Base-by-base conservation (phyloP, 23 tunicate genomes). In the Aplidium turbinatum region DNA sequence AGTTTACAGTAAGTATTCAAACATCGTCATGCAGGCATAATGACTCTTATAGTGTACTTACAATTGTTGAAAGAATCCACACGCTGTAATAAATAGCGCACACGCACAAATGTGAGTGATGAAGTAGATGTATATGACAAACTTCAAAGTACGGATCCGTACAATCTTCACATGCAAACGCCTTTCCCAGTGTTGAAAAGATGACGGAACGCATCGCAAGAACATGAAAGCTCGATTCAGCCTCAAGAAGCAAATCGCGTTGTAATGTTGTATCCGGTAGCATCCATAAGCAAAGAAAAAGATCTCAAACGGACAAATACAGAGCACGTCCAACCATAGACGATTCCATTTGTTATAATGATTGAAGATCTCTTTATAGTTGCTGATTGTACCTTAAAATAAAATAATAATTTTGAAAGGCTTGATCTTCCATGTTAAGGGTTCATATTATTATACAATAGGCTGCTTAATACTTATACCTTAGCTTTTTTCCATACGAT, bases 51-150 rank as follows among this genome's bases (percentile, higher is more conserved):
- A n/a, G n/a, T n/a, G n/a, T n/a, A n/a, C n/a, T n/a, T 35, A 32
- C 57, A 16, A 31, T 72, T n/a, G n/a, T n/a, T n/a, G n/a, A n/a
- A n/a, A n/a, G n/a, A n/a, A n/a, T n/a, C n/a, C n/a, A n/a, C n/a
- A n/a, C n/a, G n/a, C n/a, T n/a, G n/a, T n/a, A n/a, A n/a, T n/a
- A n/a, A n/a, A n/a, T n/a, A 57, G 58, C 67, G 2, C 33, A 47
- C 89, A 62, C 4, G 89, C 51, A 38, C 90, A 77, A 66, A 77
- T 45, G 70, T 84, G 90, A 1, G 83, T 84, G 78, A 68, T 42
- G 25, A 71, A 56, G 71, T 84, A 77, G 57, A 77, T 77, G 83
- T 84, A 84, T 23, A 76, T 57, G 4, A 68, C 71, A 38, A 76
- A 68, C 78, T 77, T 84, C 38, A 77, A 18, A 60, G 70, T 46